A percentile compares a stretch with the other conserved stretches of the same genome.
These are phyloP conservation scores for Pseudobourletiella spinata DNA, from an alignment of 1,140 invertebrate genomes.

Conservation along the genomic window DNA sequence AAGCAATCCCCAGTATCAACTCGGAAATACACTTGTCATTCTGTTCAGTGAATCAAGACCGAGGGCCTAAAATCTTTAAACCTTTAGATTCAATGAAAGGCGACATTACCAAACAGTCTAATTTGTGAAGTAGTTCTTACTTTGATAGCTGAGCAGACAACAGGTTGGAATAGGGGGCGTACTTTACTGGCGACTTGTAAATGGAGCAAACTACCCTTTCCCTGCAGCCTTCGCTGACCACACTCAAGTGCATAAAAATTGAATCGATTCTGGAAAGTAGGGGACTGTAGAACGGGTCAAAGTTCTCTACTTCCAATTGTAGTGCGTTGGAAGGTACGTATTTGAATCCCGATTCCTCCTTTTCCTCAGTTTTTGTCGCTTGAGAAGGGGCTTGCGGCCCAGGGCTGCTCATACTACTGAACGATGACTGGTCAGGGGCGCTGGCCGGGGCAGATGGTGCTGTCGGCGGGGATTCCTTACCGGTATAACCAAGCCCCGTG, in stretches of 20 bases:
- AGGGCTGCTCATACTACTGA: not conserved
- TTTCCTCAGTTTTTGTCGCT: constrained; percentile 13
- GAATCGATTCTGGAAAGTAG: constrained; percentile 67
- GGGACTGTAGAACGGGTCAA: constrained; percentile 77
- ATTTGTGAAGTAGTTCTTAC: too few species aligned
- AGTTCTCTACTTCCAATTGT: constrained; percentile 58
- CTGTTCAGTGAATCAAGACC: too few species aligned
- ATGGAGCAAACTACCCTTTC: constrained; percentile 73
- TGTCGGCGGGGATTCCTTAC: not conserved
- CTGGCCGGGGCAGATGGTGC: not conserved
- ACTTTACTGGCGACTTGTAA: constrained; percentile 74
- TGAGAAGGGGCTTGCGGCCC: too few species aligned
- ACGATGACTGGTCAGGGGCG: not conserved
- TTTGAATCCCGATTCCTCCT: constrained; percentile 48
- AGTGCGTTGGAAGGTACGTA: constrained; percentile 71
- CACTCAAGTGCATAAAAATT: constrained; percentile 65
- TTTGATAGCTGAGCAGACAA: constrained; percentile 75
- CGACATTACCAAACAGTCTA: too few species aligned
- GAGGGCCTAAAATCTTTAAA: too few species aligned
- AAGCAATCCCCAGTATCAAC: too few species aligned
- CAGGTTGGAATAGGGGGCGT: constrained; percentile 75
- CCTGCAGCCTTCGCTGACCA: constrained; percentile 60
- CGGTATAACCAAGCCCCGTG: not conserved
- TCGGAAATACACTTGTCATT: too few species aligned
- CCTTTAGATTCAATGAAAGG: too few species aligned